Conservation (phyloP, 1,140 invertebrate species). For the Helicoverpa armigera region DNA sequence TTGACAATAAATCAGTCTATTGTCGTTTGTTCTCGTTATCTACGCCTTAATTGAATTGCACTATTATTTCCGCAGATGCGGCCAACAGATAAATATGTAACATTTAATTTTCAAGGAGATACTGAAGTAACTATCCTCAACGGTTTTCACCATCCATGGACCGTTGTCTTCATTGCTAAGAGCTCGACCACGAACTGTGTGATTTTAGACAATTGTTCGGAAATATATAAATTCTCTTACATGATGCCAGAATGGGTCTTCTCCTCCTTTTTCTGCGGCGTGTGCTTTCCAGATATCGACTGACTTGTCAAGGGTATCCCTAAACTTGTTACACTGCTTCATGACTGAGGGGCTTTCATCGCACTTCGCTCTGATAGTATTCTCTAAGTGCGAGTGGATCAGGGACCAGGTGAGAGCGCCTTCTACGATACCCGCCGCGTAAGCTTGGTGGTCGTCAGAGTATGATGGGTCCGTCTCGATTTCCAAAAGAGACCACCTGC, state of each 20-base stretch:
- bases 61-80: too few relatives aligned
- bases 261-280: constrained; percentile 82
- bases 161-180: too few relatives aligned
- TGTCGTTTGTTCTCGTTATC: too few relatives aligned
- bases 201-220: too few relatives aligned
- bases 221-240: constrained; percentile 78
- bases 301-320: constrained; percentile 89
- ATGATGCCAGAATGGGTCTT: constrained; percentile 93
- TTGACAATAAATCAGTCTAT: too few relatives aligned
- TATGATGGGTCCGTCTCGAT: constrained; percentile 91
- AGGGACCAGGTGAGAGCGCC: constrained; percentile 93
- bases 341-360: constrained; percentile 87
- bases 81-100: too few relatives aligned
- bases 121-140: too few relatives aligned
- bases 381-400: constrained; percentile 93
- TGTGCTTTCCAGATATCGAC: constrained; percentile 88
- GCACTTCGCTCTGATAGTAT: constrained; percentile 91
- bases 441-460: constrained; percentile 93
- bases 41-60: too few relatives aligned
- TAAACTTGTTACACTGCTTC: constrained; percentile 90
- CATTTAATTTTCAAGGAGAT: too few relatives aligned
- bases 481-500: constrained; percentile 93
- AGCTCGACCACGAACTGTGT: too few relatives aligned
- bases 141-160: too few relatives aligned
- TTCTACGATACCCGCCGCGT: constrained; percentile 96